phyloP scores from a whole-genome alignment of 2,797 vertebrate genomes.

The Neosilurus hyrtlii region DNA sequence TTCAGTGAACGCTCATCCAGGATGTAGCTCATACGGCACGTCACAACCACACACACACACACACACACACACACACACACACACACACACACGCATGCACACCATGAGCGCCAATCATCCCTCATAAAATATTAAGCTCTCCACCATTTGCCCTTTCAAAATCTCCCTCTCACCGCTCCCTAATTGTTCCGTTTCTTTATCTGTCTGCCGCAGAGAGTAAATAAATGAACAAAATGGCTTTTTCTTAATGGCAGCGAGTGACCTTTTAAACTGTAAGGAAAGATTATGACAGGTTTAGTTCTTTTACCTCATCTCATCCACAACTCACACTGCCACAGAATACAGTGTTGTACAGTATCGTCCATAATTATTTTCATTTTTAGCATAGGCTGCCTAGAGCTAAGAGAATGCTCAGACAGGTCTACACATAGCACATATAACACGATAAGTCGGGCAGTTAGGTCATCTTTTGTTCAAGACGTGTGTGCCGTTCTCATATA shows the following conservation, averaged over 20 bases:
- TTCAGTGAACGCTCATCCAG: neutral
- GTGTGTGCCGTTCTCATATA: neutral
- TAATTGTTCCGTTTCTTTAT: conserved; percentile 87
- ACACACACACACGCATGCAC: neutral
- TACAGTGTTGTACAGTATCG: conserved; percentile 8
- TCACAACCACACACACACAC: neutral
- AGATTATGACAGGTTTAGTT: conserved; percentile 89
- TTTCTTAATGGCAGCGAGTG: conserved; percentile 82
- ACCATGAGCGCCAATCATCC: conserved; percentile 68
- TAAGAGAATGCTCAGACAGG: neutral
- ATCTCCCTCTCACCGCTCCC: conserved; percentile 82
- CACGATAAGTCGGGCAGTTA: neutral
- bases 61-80: neutral
- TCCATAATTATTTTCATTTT: neutral
- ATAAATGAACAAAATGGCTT: conserved; percentile 87
- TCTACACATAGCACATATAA: neutral
- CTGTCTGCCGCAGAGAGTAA: conserved; percentile 87
- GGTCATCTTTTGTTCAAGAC: neutral
- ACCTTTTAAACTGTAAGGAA: conserved; percentile 79
- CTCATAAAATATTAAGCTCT: conserved; percentile 79
- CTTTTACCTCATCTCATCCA: conserved; percentile 75
- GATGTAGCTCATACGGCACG: neutral
- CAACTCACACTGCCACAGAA: conserved; percentile 48
- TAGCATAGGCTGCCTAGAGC: neutral
- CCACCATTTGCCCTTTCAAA: conserved; percentile 82